Evolutionary conservation across 2,888 invertebrate species (phyloP), one percentile per base, ranked within the genome.

Genomic region (Buathra laborator): DNA sequence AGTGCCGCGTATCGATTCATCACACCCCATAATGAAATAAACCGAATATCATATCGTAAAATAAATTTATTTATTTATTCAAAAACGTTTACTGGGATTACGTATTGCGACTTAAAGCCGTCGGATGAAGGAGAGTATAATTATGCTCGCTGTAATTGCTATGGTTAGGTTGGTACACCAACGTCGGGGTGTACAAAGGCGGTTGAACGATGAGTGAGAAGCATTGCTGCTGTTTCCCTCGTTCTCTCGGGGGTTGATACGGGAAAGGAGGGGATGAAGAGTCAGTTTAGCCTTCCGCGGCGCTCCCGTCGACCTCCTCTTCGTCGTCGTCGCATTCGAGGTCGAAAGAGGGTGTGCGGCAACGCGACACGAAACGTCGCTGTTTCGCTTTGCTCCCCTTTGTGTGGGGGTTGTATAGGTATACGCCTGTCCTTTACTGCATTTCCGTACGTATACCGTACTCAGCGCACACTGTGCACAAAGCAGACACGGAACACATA

Each of bases 321-420:
- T 43, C 68, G 83, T 68, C 68, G 70, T 51, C 64, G 70, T 81
- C 67, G 81, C 71, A n/a, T 66, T 37, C 71, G 81, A 76, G 84
- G 79, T 68, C 83, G 79, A 68, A 74, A 79, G 72, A 59, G 7
- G 37, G 67, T 79, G 72, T 83, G 78, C 78, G 74, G 14, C 79
- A 78, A 74, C 43, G 70, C 59, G 83, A 79, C 67, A 68, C 83
- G 68, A 83, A 83, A 82, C 67, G 74, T 14, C 67, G 70, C 70
- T 53, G 71, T 67, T 83, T 56, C 48, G 66, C 66, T 82, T 66
- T 46, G 66, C 66, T 19, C 24, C 16, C 46, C 51, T 37, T 12
- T 75, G 12, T 56, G 14, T 77, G 9, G 43, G 10, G 44, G 32
- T 44, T n/a, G 4, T 19, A 10, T 16, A 53, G 53, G 14, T 62